Base-by-base conservation (phyloP, 2,797 vertebrate genomes). In the Varecia variegata region DNA sequence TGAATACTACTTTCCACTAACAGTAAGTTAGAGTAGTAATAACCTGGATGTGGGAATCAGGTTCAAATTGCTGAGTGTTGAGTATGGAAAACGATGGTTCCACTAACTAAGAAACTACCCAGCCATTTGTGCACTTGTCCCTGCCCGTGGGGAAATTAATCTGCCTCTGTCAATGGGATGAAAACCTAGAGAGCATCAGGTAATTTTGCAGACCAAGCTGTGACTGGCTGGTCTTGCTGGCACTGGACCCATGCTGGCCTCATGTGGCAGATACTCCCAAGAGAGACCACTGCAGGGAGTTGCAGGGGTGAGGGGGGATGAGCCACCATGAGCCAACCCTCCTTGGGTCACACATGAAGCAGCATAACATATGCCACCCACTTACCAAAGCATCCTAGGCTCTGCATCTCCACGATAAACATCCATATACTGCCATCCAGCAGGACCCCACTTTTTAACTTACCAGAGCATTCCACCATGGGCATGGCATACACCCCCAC, bases 271-370 rank as follows among this genome's bases (percentile, higher is more conserved):
- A 76, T 17, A 68, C 13, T 52, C 70, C 27, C 8, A 18, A 38
- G 30, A 50, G 27, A 47, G 68, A 82, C 10, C 21, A n/a, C 54
- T 13, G 7, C 14, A 17, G 60, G 30, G 58, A 30, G 18, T 38
- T 7, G n/a, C n/a, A n/a, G 21, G 20, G 21, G 30, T 5, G 9
- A 1, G 3, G 56, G 47, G 1, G 11, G 11, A 2, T 1, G 3
- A 40, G 8, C 27, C 25, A n/a, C 13, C 54, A 35, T 1, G 27
- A 43, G 18, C 13, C 83, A 43, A 1, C 17, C 15, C 23, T n/a
- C 12, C 18, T n/a, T 1, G 14, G 52, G 80, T 38, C 13, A 7
- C 85, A n/a, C 7, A 13, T 5, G 20, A 43, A 86, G 35, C 43
- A 86, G 85, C 21, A 20, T 27, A 45, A 18, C 18, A 9, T 7